Conservation (phyloP, 2,113 vertebrate species). For the Potamarius usumacintae region DNA sequence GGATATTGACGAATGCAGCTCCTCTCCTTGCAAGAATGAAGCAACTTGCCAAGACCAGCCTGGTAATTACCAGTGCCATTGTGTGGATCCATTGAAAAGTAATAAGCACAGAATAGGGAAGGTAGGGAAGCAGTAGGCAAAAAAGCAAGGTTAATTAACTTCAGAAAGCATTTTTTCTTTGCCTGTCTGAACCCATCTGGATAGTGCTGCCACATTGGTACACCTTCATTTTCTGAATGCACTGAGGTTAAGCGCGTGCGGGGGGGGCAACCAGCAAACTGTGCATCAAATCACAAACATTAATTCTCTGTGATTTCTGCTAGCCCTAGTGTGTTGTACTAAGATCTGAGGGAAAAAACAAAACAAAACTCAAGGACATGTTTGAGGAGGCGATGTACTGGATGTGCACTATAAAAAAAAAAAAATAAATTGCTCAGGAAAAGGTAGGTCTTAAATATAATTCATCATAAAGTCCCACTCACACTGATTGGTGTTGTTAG, state of each 20-base stretch:
- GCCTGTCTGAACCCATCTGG: constrained; percentile 76
- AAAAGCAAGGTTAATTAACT: constrained; percentile 85
- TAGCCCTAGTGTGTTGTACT: neutral
- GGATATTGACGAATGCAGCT: constrained; percentile 76
- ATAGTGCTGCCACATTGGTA: constrained; percentile 66
- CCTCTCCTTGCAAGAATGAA: constrained; percentile 79
- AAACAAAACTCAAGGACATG: constrained; percentile 25
- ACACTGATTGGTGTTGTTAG: constrained; percentile 49
- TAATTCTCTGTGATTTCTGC: neutral
- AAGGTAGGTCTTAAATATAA: constrained; percentile 37
- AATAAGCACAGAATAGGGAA: constrained; percentile 76
- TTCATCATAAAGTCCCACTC: constrained; percentile 29
- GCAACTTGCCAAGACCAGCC: constrained; percentile 81
- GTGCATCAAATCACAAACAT: constrained; percentile 14
- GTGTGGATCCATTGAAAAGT: constrained; percentile 86
- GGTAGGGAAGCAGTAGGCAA: constrained; percentile 44
- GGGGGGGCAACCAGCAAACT: constrained; percentile 31
- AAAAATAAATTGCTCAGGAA: constrained; percentile 30
- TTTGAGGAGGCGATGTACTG: neutral
- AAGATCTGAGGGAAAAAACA: neutral
- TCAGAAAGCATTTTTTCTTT: constrained; percentile 75
- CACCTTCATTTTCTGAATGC: constrained; percentile 64
- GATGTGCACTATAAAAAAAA: constrained; percentile 34
- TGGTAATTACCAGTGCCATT: constrained; percentile 85
- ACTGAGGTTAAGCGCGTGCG: constrained; percentile 12